These are phyloP conservation scores for Myrmophylax atrothorax DNA, from an alignment of 2,113 vertebrate genomes.

Conservation along the genomic window DNA sequence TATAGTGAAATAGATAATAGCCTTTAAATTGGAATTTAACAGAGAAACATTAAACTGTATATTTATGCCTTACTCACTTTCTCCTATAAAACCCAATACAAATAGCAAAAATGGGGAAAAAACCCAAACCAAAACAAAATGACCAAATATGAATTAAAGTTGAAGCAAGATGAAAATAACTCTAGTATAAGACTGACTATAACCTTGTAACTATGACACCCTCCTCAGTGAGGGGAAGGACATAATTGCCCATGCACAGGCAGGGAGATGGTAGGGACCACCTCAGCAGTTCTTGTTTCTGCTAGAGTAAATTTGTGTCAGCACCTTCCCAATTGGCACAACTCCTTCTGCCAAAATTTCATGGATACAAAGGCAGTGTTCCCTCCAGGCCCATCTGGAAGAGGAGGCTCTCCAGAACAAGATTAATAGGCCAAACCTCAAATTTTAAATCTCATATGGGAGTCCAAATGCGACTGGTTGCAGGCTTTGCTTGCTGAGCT, in stretches of 20 bases:
- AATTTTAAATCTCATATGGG: background rate
- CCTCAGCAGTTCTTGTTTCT: background rate
- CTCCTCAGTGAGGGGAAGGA: background rate
- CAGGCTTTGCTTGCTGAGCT: background rate
- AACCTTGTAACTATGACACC: background rate
- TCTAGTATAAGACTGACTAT: background rate
- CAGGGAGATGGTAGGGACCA: background rate
- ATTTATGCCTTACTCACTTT: background rate
- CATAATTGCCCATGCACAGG: fast-evolving
- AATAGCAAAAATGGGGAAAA: background rate
- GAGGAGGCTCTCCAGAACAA: background rate
- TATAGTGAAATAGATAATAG: background rate
- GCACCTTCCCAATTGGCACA: background rate
- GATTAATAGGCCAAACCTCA: background rate
- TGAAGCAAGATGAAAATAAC: background rate
- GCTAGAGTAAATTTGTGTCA: background rate
- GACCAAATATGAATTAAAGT: background rate
- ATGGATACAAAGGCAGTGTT: background rate
- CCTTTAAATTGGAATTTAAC: background rate
- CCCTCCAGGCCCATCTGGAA: background rate
- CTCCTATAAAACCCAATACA: background rate
- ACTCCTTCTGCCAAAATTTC: background rate
- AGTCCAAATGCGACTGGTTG: background rate
- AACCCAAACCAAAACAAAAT: background rate
- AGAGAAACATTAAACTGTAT: background rate